Conservation (phyloP, 2,113 vertebrate genomes). For the Atrichornis clamosus region DNA sequence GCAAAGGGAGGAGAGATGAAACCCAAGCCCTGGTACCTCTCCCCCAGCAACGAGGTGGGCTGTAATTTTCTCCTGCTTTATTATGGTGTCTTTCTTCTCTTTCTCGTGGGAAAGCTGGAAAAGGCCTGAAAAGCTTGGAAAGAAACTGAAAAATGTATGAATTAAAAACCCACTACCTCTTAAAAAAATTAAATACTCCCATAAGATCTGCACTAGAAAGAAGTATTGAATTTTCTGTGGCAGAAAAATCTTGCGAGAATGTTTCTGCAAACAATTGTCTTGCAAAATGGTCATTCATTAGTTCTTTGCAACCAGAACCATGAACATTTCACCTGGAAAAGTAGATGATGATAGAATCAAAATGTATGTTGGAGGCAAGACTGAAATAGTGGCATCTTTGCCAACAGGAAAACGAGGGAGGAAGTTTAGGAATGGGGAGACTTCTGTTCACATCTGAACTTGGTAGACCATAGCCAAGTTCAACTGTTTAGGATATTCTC, state of each 20-base stretch:
- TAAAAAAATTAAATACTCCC: not conserved
- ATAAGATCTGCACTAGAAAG: not conserved
- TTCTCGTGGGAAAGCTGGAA: conserved; percentile 61
- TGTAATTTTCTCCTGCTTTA: conserved; percentile 38
- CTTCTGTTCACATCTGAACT: not conserved
- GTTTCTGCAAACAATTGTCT: not conserved
- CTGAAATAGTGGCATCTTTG: not conserved
- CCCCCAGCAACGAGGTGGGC: not conserved
- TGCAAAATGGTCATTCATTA: not conserved
- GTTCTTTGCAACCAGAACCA: not conserved
- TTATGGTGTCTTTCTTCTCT: conserved; percentile 43
- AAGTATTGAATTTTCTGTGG: not conserved
- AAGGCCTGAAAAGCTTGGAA: not conserved
- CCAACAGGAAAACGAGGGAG: not conserved
- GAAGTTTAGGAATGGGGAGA: not conserved
- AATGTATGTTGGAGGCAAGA: not conserved
- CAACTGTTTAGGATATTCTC: not conserved
- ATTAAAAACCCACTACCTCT: not conserved
- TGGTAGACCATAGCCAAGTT: not conserved
- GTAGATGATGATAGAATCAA: not conserved
- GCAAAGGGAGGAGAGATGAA: conserved; percentile 1
- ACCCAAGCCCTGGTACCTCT: not conserved
- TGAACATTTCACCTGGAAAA: not conserved
- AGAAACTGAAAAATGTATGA: not conserved
- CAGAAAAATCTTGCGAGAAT: not conserved